A percentile compares a stretch with the other conserved stretches of the same genome.
Conservation (phyloP, 2,113 vertebrate species). For the Neodontobutis hainanensis region DNA sequence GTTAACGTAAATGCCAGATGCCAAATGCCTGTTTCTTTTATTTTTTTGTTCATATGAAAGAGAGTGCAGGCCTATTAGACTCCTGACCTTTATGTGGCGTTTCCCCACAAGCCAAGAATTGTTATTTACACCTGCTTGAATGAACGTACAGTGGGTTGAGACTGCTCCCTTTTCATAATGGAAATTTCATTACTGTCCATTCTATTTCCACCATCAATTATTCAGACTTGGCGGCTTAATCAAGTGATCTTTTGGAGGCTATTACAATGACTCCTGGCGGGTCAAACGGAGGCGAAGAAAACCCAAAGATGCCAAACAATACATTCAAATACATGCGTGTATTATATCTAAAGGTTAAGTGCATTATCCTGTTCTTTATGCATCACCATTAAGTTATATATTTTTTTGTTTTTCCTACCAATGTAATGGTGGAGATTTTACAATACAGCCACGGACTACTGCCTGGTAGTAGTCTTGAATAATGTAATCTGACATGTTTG, state of each 20-base stretch:
- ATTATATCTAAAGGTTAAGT: background rate
- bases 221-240: conserved; percentile 82
- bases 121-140: conserved; percentile 66
- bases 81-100: conserved; percentile 46
- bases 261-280: conserved; percentile 23
- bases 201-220: conserved; percentile 93
- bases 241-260: conserved; percentile 43
- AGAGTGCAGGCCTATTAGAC: conserved; percentile 36
- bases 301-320: conserved; percentile 9
- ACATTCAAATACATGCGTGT: background rate
- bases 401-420: conserved; percentile 18
- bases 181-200: conserved; percentile 90
- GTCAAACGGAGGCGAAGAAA: conserved; percentile 26
- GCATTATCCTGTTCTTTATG: background rate
- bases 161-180: conserved; percentile 85
- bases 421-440: conserved; percentile 44
- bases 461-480: conserved; percentile 46
- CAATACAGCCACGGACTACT: conserved; percentile 32
- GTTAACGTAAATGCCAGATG: conserved; percentile 32
- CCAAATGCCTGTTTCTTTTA: conserved; percentile 4
- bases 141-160: conserved; percentile 55
- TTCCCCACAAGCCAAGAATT: conserved; percentile 43
- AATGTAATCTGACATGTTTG: conserved; percentile 73
- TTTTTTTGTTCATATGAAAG: background rate
- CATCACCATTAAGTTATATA: conserved; percentile 37